Percentiles rank a stretch among this genome's conserved stretches.
Conservation (phyloP, 1,140 invertebrate genomes). For the Nasonia giraulti region DNA sequence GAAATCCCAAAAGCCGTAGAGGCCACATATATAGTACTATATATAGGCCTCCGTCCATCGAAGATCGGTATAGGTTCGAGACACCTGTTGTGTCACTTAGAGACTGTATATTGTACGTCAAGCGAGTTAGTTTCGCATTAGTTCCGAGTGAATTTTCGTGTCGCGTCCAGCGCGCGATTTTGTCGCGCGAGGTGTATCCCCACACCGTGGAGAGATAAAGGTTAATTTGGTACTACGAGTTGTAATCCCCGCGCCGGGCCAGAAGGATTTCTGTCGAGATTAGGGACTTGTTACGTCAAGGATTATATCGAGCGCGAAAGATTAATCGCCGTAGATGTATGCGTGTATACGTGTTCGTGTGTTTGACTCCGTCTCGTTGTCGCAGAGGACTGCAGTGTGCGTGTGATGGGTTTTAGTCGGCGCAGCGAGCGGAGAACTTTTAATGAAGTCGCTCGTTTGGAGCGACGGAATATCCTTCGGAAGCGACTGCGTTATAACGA, state of each 20-base stretch:
- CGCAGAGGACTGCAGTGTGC: background rate
- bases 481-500: slow-evolving; percentile 13
- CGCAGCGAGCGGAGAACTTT: slow-evolving; percentile 57
- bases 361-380: background rate
- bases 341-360: background rate
- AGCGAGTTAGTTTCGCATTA: slow-evolving; percentile 67
- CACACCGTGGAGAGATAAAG: slow-evolving; percentile 60
- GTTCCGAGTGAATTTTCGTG: slow-evolving; percentile 72
- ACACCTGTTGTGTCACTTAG: slow-evolving; percentile 68
- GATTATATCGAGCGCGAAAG: slow-evolving; percentile 73
- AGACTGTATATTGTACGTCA: background rate
- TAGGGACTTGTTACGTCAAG: slow-evolving; percentile 70
- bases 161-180: slow-evolving; percentile 47
- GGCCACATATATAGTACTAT: too few relatives aligned
- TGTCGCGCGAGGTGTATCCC: background rate
- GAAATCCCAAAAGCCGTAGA: background rate
- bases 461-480: background rate
- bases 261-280: slow-evolving; percentile 69
- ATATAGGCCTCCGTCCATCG: background rate
- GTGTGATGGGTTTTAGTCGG: background rate
- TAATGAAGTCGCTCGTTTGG: slow-evolving; percentile 61
- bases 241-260: slow-evolving; percentile 70
- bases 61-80: slow-evolving; percentile 51
- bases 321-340: slow-evolving; percentile 63
- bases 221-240: slow-evolving; percentile 71